These are phyloP conservation scores for Chondrilla cf. caribensis DNA, from an alignment of 37 sponge, comb jelly and placozoan genomes.

Conservation along the genomic window DNA sequence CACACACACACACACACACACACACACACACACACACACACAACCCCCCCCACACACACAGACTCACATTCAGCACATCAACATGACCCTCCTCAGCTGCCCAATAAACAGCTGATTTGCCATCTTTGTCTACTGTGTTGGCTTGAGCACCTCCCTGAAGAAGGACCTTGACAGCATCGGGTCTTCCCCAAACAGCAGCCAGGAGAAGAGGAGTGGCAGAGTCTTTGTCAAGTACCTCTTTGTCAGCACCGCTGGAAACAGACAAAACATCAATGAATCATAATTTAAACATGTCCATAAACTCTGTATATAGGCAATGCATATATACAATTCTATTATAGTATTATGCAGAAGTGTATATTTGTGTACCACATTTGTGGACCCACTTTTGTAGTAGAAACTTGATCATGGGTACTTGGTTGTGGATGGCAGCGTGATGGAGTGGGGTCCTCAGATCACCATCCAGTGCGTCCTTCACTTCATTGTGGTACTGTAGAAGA, in stretches of 20 bases:
- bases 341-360: background rate
- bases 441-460: constrained; percentile 64
- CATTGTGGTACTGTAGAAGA: constrained; percentile 36
- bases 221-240: constrained; percentile 36
- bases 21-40: too few species aligned
- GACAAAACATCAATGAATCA: background rate
- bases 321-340: too few species aligned
- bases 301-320: too few species aligned
- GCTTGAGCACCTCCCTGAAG: constrained; percentile 21
- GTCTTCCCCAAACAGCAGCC: constrained; percentile 45
- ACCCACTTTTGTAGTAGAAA: constrained; percentile 73
- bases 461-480: constrained; percentile 28
- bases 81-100: constrained; percentile 51
- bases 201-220: constrained; percentile 64
- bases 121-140: constrained; percentile 59
- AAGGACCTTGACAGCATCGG: constrained; percentile 41
- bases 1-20: too few species aligned
- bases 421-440: constrained; percentile 79
- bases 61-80: constrained; percentile 44
- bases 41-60: too few species aligned
- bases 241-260: constrained; percentile 36
- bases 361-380: too few species aligned
- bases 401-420: constrained; percentile 70
- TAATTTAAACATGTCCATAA: too few species aligned
- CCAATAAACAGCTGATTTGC: constrained; percentile 47